These are phyloP conservation scores for Drosophila austrosaltans DNA, from an alignment of 2,888 invertebrate species.

Conservation along the genomic window DNA sequence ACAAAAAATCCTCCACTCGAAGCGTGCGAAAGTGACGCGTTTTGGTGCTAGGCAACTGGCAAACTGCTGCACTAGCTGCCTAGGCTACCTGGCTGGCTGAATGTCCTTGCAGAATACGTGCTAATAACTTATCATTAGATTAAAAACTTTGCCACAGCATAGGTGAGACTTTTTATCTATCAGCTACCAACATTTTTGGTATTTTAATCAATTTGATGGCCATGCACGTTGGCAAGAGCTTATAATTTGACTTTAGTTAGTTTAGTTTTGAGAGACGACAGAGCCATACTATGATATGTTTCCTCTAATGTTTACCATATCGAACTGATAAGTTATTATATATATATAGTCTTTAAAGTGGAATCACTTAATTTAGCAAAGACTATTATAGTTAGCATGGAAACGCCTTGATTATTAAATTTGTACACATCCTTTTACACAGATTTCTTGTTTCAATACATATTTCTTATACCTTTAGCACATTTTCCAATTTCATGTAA, in stretches of 20 bases:
- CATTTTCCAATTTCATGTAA: no score
- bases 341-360: no score
- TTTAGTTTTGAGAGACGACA: not conserved
- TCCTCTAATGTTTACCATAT: no score
- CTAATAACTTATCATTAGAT: conserved; percentile 68
- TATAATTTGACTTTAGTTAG: not conserved
- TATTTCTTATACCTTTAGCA: no score
- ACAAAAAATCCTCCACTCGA: conserved; percentile 1
- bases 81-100: not conserved
- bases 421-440: no score
- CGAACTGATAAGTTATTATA: no score
- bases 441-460: no score
- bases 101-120: conserved; percentile 29
- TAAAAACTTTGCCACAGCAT: conserved; percentile 56
- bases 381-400: no score
- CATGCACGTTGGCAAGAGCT: not conserved
- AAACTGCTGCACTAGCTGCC: not conserved
- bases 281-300: not conserved
- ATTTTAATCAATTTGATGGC: conserved; percentile 43
- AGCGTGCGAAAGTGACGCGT: conserved; percentile 7
- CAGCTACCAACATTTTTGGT: conserved; percentile 36
- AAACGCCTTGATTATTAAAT: no score
- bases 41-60: not conserved
- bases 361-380: no score
- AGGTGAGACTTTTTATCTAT: not conserved